These are phyloP conservation scores for Spinus pinus DNA, from an alignment of 2,797 vertebrate genomes.

Conservation along the genomic window DNA sequence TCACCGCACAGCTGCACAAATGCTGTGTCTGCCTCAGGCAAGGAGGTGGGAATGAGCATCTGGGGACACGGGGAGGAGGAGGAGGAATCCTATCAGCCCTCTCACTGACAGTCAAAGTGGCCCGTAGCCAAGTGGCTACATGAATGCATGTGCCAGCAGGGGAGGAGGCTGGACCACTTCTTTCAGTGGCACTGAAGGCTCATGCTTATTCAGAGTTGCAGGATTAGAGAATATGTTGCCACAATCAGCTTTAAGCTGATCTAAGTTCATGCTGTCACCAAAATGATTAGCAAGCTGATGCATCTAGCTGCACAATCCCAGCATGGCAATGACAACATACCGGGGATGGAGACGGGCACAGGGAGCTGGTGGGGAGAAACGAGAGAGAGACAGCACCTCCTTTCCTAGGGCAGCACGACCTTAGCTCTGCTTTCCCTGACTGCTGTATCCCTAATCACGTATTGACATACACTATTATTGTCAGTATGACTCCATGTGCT, in stretches of 20 bases:
- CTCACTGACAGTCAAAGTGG: background rate
- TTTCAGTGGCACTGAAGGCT: background rate
- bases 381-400: background rate
- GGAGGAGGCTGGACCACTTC: background rate
- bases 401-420: rapidly evolving
- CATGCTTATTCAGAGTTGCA: background rate
- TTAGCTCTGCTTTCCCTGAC: background rate
- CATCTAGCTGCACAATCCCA: background rate
- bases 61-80: background rate
- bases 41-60: constrained; percentile 2
- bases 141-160: background rate
- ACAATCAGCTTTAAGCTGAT: constrained; percentile 8
- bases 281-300: background rate
- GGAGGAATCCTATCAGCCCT: background rate
- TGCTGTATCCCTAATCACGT: background rate
- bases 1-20: constrained; percentile 28
- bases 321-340: background rate
- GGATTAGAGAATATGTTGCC: constrained; percentile 28
- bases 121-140: background rate
- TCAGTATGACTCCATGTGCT: background rate
- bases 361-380: background rate
- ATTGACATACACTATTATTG: background rate
- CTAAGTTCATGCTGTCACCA: background rate
- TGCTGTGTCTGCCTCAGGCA: background rate
- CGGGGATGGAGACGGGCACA: rapidly evolving